Evolutionary conservation across 2,797 vertebrate species (phyloP), one percentile per base, ranked within the genome.

Genomic region (Eulemur coronatus): DNA sequence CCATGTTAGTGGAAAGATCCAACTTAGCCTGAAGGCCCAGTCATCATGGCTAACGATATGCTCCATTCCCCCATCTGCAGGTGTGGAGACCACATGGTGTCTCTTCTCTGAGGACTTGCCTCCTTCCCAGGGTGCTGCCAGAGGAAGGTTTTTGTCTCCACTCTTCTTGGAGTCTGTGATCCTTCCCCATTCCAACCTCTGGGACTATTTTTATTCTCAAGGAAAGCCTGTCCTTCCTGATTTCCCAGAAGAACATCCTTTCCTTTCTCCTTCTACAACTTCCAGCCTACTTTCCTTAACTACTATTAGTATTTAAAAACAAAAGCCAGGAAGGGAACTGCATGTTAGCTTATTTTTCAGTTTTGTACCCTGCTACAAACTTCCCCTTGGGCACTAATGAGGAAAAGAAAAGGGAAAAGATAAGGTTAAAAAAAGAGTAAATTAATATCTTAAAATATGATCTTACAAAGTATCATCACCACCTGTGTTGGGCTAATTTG

Each of bases 391-490:
- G 28, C 15, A 35, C 43, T 41, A 17, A 65, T 46, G 24, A 91
- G n/a, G 59, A 84, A 84, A 59, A 24, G 9, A n/a, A 84, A 80
- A 75, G 26, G 30, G 48, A 84, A 57, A 78, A 50, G n/a, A n/a
- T n/a, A 76, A 46, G 1, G 4, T 50, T 81, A 26, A 82, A 82
- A 61, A 69, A 80, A 55, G 55, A 80, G 4, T 87, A 57, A 63
- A 52, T 67, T 76, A 52, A 24, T 89, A 33, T 46, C 30, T n/a
- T 91, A 81, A 89, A 89, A 63, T 82, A 38, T 72, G 22, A 85
- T 13, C 0, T 12, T 70, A 52, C 2, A 22, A 46, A 43, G 30
- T 48, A 57, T 75, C 38, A 78, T 9, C 15, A 82, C 1, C 30
- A 41, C 11, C 43, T 3, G 14, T 50, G 7, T 20, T 75, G 79